phyloP scores from a whole-genome alignment of 1,140 invertebrate species.

The Hyles vespertilio region DNA sequence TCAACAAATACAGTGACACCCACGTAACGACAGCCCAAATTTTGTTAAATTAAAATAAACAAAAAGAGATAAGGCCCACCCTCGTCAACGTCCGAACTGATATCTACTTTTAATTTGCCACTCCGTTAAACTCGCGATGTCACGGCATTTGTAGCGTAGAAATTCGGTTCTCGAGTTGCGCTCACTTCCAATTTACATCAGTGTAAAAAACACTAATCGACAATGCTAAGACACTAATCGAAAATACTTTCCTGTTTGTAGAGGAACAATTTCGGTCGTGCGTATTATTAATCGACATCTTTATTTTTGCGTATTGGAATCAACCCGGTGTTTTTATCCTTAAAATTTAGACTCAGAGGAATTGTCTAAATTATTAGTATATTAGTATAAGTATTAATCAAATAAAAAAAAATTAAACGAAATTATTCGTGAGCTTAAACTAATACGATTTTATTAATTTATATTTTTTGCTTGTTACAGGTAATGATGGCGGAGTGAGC shows the following conservation, averaged over 20 bases:
- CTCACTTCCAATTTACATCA: constrained; percentile 9
- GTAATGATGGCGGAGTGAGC: constrained; percentile 53
- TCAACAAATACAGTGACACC: constrained; percentile 18
- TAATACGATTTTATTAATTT: background rate
- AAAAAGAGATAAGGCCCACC: constrained; percentile 16
- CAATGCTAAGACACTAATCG: background rate
- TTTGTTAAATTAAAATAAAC: constrained; percentile 8
- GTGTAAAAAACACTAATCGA: background rate
- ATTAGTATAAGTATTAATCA: no score
- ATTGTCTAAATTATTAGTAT: no score
- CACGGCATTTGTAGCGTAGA: constrained; percentile 12
- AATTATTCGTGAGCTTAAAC: background rate
- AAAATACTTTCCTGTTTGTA: background rate
- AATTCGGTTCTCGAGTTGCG: background rate
- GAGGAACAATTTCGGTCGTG: no score
- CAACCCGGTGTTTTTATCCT: no score
- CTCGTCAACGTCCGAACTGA: constrained; percentile 34
- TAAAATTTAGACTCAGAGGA: no score
- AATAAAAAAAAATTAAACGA: constrained; percentile 10
- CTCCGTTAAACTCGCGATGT: constrained; percentile 29
- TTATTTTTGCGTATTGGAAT: no score
- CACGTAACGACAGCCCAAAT: no score
- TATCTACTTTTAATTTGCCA: constrained; percentile 39
- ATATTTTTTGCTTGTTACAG: constrained; percentile 61
- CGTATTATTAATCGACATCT: no score